Conservation (phyloP, 2,797 vertebrate species). For the Chiloscyllium punctatum region DNA sequence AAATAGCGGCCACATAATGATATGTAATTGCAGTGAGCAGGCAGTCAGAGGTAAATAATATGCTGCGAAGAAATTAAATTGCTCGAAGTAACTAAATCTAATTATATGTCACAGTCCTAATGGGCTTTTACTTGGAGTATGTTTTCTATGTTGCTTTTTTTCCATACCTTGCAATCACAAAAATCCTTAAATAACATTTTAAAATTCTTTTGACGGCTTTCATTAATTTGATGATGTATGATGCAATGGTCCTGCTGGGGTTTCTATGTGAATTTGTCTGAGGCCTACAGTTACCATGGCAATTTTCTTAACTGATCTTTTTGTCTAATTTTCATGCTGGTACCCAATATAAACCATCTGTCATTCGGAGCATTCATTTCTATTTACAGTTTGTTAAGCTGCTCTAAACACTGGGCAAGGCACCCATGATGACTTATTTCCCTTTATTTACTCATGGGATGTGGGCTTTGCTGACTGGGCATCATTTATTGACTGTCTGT, state of each 20-base stretch:
- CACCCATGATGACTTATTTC: not conserved
- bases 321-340: not conserved
- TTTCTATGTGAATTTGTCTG: not conserved
- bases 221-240: not conserved
- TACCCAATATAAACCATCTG: not conserved
- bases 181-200: not conserved
- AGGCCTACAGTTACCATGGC: conserved; percentile 13
- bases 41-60: conserved; percentile 6
- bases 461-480: no score
- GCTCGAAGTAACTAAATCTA: not conserved
- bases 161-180: not conserved
- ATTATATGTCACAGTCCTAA: not conserved
- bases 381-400: not conserved
- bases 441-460: no score
- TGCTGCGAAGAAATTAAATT: not conserved
- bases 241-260: not conserved
- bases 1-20: conserved; percentile 1
- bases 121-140: not conserved
- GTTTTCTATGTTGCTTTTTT: not conserved
- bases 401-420: not conserved
- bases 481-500: no score
- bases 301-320: not conserved
- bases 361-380: not conserved
- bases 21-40: not conserved
- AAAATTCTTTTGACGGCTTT: not conserved